Evolutionary conservation across 2,113 vertebrate genomes (phyloP).

Genomic region (Larimichthys polyactis): DNA sequence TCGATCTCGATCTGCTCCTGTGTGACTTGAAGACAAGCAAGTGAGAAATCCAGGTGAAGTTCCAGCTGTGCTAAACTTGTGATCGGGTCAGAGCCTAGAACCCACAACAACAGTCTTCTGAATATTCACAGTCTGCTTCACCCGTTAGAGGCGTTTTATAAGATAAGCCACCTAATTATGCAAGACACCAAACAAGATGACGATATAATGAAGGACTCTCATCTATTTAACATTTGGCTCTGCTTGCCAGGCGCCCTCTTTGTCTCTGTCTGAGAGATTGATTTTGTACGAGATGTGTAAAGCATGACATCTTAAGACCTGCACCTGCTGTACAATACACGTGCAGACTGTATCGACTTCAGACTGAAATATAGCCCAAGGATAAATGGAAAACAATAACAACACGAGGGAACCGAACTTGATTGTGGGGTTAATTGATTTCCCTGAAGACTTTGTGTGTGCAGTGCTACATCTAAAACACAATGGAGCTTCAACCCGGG

Average conservation of each 20-base stretch:
- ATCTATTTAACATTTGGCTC: not conserved
- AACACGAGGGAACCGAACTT: not conserved
- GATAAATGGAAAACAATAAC: slow-evolving; percentile 28
- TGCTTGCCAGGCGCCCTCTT: not conserved
- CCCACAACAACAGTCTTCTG: too few relatives aligned
- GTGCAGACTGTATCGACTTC: not conserved
- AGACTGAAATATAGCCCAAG: not conserved
- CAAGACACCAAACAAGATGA: not conserved
- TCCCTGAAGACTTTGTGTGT: not conserved
- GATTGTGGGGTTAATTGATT: not conserved
- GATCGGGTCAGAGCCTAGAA: too few relatives aligned
- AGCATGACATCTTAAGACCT: not conserved
- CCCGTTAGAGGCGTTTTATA: not conserved
- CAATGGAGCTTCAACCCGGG: slow-evolving; percentile 6
- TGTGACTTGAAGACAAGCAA: too few relatives aligned
- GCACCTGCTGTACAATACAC: too few relatives aligned
- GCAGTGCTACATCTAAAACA: slow-evolving; percentile 4
- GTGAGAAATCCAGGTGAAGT: too few relatives aligned
- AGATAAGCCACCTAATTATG: not conserved
- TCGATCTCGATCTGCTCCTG: too few relatives aligned
- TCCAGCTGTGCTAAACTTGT: not conserved
- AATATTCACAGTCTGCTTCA: not conserved
- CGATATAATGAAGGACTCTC: not conserved
- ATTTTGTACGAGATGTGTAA: not conserved
- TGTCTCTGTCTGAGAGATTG: too few relatives aligned